A percentile compares a stretch with the other conserved stretches of the same genome.
These are phyloP conservation scores for Lycorma delicatula DNA, from an alignment of 1,140 invertebrate genomes.

Conservation along the genomic window DNA sequence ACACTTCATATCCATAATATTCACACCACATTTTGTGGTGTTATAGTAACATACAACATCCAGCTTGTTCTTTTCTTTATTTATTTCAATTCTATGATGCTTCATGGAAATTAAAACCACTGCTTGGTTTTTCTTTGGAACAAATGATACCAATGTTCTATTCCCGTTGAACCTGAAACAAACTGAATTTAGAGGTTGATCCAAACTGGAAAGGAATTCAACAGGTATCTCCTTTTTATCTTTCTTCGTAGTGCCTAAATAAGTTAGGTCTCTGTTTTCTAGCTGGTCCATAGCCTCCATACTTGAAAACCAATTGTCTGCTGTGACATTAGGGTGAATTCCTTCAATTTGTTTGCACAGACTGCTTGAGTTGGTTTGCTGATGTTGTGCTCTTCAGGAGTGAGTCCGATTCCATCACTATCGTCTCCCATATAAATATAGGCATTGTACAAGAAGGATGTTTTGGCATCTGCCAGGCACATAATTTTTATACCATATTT, in stretches of 20 bases:
- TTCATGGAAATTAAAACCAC: conserved; percentile 29
- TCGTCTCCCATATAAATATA: conserved; percentile 11
- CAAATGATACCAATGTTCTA: conserved; percentile 28
- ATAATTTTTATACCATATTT: no score
- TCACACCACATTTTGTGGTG: conserved; percentile 31
- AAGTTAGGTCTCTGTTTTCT: conserved; percentile 20
- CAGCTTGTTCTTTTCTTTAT: conserved; percentile 26
- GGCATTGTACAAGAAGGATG: conserved; percentile 16
- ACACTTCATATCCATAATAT: conserved; percentile 32
- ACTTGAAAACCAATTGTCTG: conserved; percentile 36
- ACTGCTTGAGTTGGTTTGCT: conserved; percentile 28
- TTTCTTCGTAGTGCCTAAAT: conserved; percentile 19
- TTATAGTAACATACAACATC: conserved; percentile 30
- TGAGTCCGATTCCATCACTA: background rate
- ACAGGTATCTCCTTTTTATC: conserved; percentile 38
- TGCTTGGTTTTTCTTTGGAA: conserved; percentile 27
- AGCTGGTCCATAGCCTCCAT: conserved; percentile 31
- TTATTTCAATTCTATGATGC: conserved; percentile 22
- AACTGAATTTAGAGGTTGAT: conserved; percentile 1
- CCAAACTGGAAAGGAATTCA: conserved; percentile 20
- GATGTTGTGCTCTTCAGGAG: conserved; percentile 23
- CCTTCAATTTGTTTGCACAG: conserved; percentile 29
- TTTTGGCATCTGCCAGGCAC: conserved; percentile 5
- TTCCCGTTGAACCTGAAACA: conserved; percentile 27
- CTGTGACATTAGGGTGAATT: conserved; percentile 30